Evolutionary conservation across 35 echinoderm and acorn worm species (phyloP).

Genomic region (Strongylocentrotus purpuratus): DNA sequence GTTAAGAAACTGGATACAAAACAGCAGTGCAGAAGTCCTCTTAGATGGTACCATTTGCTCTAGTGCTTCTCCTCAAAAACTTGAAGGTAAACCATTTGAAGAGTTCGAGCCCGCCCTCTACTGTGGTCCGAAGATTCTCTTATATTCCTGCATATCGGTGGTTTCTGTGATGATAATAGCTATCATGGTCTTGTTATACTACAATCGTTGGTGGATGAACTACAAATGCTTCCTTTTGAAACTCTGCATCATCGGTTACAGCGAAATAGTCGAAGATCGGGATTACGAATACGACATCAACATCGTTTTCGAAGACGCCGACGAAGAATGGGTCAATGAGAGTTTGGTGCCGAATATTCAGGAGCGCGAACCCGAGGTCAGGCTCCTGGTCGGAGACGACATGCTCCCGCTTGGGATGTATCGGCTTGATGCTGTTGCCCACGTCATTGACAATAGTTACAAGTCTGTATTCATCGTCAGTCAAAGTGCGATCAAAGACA

Average conservation of each 20-base stretch:
- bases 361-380: not conserved
- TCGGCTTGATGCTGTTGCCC: not conserved
- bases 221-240: constrained; percentile 33
- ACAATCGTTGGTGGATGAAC: constrained; percentile 38
- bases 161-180: not conserved
- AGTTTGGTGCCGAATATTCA: not conserved
- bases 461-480: constrained; percentile 27
- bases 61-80: not conserved
- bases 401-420: not conserved
- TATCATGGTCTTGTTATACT: not conserved
- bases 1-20: constrained; percentile 20
- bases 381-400: constrained; percentile 5
- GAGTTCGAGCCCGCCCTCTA: not conserved
- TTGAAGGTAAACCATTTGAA: not conserved
- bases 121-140: not conserved
- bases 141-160: not conserved
- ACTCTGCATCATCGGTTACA: constrained; percentile 44
- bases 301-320: not conserved
- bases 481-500: not conserved
- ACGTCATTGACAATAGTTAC: constrained; percentile 39
- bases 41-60: not conserved
- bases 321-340: constrained; percentile 44
- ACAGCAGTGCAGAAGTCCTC: not conserved
- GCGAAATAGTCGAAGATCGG: not conserved
- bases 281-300: constrained; percentile 37